phyloP scores from a whole-genome alignment of 1,140 invertebrate species.

The Drosophila sulfurigaster region DNA sequence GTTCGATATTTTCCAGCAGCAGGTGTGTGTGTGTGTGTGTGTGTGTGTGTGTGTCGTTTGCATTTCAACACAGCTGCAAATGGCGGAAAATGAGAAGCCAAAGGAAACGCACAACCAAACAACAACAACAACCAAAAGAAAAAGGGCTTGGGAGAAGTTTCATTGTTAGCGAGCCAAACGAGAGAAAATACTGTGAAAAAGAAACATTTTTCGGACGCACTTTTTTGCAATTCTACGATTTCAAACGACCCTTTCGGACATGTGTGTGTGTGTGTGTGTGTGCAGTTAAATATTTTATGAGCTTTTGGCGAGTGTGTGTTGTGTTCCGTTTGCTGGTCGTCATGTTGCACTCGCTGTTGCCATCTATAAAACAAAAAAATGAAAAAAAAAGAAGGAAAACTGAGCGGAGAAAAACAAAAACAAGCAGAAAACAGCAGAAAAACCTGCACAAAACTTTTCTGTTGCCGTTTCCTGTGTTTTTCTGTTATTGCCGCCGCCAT shows the following conservation, averaged over 20 bases:
- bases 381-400: no score
- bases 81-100: slow-evolving; percentile 65
- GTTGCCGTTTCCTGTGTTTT: slow-evolving; percentile 51
- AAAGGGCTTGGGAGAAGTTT: slow-evolving; percentile 31
- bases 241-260: slow-evolving; percentile 35
- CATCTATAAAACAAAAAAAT: slow-evolving; percentile 14
- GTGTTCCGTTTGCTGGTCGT: slow-evolving; percentile 57
- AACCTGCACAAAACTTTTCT: slow-evolving; percentile 65
- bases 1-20: slow-evolving; percentile 53
- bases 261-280: slow-evolving; percentile 16
- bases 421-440: slow-evolving; percentile 12
- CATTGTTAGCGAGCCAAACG: slow-evolving; percentile 56
- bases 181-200: slow-evolving; percentile 14
- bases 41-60: slow-evolving; percentile 43
- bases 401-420: neutral
- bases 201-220: slow-evolving; percentile 56
- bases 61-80: slow-evolving; percentile 66
- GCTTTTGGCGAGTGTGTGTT: slow-evolving; percentile 34
- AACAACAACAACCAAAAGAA: slow-evolving; percentile 14
- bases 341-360: slow-evolving; percentile 45
- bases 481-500: slow-evolving; percentile 52
- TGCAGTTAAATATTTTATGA: slow-evolving; percentile 57
- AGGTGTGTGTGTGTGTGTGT: slow-evolving; percentile 47
- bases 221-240: slow-evolving; percentile 47
- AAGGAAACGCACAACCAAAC: slow-evolving; percentile 25